Base-by-base conservation (phyloP, 2,888 invertebrate genomes). In the Melanostoma scalare region DNA sequence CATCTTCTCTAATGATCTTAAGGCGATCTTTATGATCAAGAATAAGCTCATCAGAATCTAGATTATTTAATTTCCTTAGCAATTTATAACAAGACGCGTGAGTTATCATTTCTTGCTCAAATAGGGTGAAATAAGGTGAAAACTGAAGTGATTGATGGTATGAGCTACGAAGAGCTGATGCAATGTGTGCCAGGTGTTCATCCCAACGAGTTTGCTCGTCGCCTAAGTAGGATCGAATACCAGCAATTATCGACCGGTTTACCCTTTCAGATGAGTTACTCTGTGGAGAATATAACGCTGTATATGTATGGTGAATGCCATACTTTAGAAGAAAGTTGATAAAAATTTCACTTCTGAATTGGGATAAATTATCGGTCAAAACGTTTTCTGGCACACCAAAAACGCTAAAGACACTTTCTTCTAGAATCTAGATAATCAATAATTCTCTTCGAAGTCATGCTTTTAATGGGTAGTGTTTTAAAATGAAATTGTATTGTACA, bases 341-440 rank as follows among this genome's bases (percentile, higher is more conserved):
- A 55, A 85, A 76, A 4, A 52, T 42, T 3, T 60, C 68, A 0
- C 79, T 79, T 36, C 69, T 80, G 20, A 85, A 85, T 69, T 85
- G 80, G 4, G 63, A 46, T 5, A 76, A 80, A 40, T 85, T 85
- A 48, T 80, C 80, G 0, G 80, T 78, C 2, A 78, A 33, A 3
- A 71, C 36, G 4, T 46, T 40, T 53, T 85, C 85, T 3, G 85
- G 77, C 3, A 81, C 74, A 10, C 85, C 80, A 69, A 76, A 85
- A 2, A 68, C 42, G n/a, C 73, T 72, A 9, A 81, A 81, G 0
- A 84, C 33, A 3, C 44, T 63, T 3, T 74, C 35, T 48, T 81
- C 75, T 3, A 81, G 6, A 55, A 40, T 81, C 75, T 3, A 81
- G 6, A 55, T 53, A 79, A 1, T 58, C 42, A 9, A 36, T n/a